Percentiles rank a stretch among this genome's conserved stretches.
Conservation (phyloP, 2,888 invertebrate species). For the Lepas anatifera region DNA sequence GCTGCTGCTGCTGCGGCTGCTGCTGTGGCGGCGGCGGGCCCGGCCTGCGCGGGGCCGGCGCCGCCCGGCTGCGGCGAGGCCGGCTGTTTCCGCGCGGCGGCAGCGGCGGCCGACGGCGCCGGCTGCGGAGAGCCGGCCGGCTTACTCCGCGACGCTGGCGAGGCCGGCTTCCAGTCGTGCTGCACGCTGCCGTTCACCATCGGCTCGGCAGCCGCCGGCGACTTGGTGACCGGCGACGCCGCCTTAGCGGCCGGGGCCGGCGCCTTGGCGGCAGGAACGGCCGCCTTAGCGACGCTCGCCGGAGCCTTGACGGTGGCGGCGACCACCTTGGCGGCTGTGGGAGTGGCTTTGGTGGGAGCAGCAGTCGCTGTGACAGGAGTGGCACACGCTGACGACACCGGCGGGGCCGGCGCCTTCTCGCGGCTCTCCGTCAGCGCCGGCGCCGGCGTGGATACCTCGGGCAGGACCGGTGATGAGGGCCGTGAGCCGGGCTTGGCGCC, state of each 20-base stretch:
- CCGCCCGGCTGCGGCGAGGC: neutral
- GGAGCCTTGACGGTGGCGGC: neutral
- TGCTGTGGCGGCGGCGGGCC: neutral
- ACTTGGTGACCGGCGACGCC: neutral
- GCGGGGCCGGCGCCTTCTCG: neutral
- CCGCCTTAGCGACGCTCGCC: neutral
- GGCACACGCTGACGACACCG: too few species aligned
- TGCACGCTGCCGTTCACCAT: neutral
- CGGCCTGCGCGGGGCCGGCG: neutral
- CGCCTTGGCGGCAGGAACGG: neutral
- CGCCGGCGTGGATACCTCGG: too few species aligned
- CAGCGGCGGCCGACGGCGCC: too few species aligned
- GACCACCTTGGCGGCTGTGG: too few species aligned
- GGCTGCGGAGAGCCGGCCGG: neutral
- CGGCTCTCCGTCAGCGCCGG: neutral
- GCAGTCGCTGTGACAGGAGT: too few species aligned
- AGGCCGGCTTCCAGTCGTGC: neutral
- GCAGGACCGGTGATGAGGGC: slow-evolving; percentile 1
- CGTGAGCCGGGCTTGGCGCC: neutral
- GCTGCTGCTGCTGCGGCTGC: neutral
- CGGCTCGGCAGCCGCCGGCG: neutral
- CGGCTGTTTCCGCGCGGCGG: neutral
- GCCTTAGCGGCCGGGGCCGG: neutral
- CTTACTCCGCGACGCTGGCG: neutral
- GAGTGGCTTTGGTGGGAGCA: too few species aligned